Percentiles rank a stretch among this genome's conserved stretches.
phyloP scores from a whole-genome alignment of 1,140 invertebrate genomes.

The Acromyrmex heyeri region DNA sequence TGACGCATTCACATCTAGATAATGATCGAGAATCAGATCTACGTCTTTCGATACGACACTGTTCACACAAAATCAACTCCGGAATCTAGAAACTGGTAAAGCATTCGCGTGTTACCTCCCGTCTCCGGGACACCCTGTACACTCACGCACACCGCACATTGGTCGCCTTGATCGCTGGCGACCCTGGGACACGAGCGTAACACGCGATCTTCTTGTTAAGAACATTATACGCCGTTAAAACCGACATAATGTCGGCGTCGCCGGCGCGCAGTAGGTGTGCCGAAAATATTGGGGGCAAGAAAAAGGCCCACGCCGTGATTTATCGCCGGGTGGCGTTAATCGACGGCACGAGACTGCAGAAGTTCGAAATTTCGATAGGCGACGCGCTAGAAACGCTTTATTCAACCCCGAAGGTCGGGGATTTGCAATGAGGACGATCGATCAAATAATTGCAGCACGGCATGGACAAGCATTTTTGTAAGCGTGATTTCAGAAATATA shows the following conservation, averaged over 20 bases:
- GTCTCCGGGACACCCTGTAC: not conserved
- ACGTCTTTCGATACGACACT: not conserved
- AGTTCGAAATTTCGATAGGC: conserved; percentile 60
- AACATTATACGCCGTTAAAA: conserved; percentile 80
- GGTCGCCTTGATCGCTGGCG: conserved; percentile 56
- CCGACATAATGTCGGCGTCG: conserved; percentile 74
- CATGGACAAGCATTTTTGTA: conserved; percentile 30
- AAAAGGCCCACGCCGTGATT: conserved; percentile 48
- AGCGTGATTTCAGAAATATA: not conserved
- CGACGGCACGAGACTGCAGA: conserved; percentile 42
- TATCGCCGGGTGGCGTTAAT: conserved; percentile 49
- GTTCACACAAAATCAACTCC: conserved; percentile 15
- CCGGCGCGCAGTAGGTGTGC: conserved; percentile 43
- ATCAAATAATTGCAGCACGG: conserved; percentile 26
- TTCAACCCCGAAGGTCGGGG: conserved; percentile 11
- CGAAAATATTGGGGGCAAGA: conserved; percentile 45
- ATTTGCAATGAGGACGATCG: conserved; percentile 24
- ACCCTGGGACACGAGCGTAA: conserved; percentile 72
- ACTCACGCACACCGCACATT: conserved; percentile 17
- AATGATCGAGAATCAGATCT: conserved; percentile 20
- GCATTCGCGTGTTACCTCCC: conserved; percentile 9
- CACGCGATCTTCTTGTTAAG: conserved; percentile 82
- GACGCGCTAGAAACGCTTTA: conserved; percentile 9
- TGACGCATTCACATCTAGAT: not conserved
- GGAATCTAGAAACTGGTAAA: not conserved